Evolutionary conservation across 2,888 invertebrate species (phyloP), one percentile per base, ranked within the genome.

Genomic region (Agrochola circellaris): DNA sequence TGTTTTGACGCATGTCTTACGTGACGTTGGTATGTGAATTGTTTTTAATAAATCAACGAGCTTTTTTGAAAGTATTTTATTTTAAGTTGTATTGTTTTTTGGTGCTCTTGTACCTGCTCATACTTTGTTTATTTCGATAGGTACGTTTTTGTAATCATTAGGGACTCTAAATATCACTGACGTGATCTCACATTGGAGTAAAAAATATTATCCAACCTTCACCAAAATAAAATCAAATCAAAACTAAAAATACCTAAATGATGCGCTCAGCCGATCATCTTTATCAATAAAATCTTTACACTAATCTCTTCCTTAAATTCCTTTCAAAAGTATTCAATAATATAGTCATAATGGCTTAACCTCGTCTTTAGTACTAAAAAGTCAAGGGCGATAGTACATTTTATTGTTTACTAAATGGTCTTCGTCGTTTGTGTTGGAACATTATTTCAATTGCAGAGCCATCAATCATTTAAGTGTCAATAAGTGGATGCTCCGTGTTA

Each of bases 331-430:
- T 88, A 84, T 82, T 82, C 84, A 87, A 91, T 91, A 92, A 93
- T 91, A 91, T 89, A 90, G 83, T 88, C 88, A 92, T 93, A 92
- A 93, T 90, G 83, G 83, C 74, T 61, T 88, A 92, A 90, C 94
- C 94, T 95, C 92, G 93, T 85, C 87, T 88, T 87, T 86, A 73
- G 75, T 70, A 73, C 70, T 74, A 56, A 94, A 93, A 95, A 94
- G 94, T 95, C 95, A 96, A 95, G 95, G 95, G 89, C 87, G 86
- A 45, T 86, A 82, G 87, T 90, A 82, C 83, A 86, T 86, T 92
- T 88, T 82, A 94, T 95, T 95, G 94, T 95, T 94, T 92, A 92
- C 90, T 84, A 90, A 92, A 90, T 84, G 84, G 81, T 87, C 87
- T 85, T 68, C 71, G 58, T 69, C 73, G 9, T 76, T 84, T 71